Base-by-base conservation (phyloP, 2,113 vertebrate genomes). In the Pycnonotus jocosus region DNA sequence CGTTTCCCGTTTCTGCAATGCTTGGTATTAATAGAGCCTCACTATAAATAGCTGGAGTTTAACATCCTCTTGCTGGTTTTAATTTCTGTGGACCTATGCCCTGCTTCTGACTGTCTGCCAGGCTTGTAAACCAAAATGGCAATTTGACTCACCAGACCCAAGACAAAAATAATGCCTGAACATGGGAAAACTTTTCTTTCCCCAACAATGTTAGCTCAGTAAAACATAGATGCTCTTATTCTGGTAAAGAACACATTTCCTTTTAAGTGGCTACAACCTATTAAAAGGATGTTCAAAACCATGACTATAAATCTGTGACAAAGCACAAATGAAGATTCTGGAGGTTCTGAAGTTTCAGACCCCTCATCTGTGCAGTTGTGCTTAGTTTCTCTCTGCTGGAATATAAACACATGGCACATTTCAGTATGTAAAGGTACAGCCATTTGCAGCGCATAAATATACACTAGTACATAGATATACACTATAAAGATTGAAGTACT, bases 161-260 rank as follows among this genome's bases (percentile, higher is more conserved):
- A 82, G 76, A 91, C 50, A 33, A 92, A 93, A 93, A 82, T 69
- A 44, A 57, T 82, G 66, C 61, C 84, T 81, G 79, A 93, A 84
- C 65, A 88, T 87, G 87, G 77, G 61, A 94, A 95, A 92, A 69
- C 13, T 33, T 90, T 86, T 81, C 60, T 92, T 88, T 65, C 31
- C 25, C 33, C 35, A 48, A 25, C 37, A 57, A 31, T 24, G n/a
- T 61, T 53, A 72, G 57, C 30, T 37, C 33, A 50, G 74, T 92
- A 92, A 88, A 73, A 90, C 42, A 69, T 8, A 70, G 54, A 73
- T 70, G n/a, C 38, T 90, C 79, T 86, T 80, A 79, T 87, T 94
- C 35, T 76, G 21, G 25, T 86, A 50, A 62, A 88, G 54, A 88
- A 69, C n/a, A 76, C 37, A 69, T 79, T 82, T 73, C 71, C 54